Conservation (phyloP, 2,113 vertebrate species). For the Polypterus senegalus region DNA sequence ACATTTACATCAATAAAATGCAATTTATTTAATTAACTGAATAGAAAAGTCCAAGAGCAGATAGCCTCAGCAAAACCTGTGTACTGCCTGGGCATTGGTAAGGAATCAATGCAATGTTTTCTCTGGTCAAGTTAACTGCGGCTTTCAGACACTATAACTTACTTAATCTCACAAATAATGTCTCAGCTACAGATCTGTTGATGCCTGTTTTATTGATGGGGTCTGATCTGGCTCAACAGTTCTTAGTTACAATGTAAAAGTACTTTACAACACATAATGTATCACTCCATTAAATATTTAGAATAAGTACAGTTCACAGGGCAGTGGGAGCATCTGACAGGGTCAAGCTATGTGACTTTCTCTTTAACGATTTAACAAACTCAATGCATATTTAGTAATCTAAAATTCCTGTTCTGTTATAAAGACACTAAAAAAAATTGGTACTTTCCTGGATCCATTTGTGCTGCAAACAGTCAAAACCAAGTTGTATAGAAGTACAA, state of each 20-base stretch:
- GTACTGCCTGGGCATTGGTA: not conserved
- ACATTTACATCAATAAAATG: not conserved
- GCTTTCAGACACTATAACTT: not conserved
- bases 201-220: conserved; percentile 1
- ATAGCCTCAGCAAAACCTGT: not conserved
- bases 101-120: not conserved
- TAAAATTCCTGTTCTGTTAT: conserved; percentile 18
- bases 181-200: not conserved
- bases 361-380: conserved; percentile 12
- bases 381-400: not conserved
- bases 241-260: not conserved
- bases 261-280: not conserved
- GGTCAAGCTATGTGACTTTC: conserved; percentile 8
- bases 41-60: not conserved
- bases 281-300: conserved; percentile 25
- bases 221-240: not conserved
- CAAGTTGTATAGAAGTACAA: too few species aligned
- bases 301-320: conserved; percentile 6
- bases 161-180: not conserved
- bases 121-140: not conserved
- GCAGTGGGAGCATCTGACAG: conserved; percentile 5
- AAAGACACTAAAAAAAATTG: conserved; percentile 12
- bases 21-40: not conserved
- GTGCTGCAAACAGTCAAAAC: too few species aligned
- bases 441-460: too few species aligned